Conservation (phyloP, 2,113 vertebrate genomes). For the Heptranchias perlo region DNA sequence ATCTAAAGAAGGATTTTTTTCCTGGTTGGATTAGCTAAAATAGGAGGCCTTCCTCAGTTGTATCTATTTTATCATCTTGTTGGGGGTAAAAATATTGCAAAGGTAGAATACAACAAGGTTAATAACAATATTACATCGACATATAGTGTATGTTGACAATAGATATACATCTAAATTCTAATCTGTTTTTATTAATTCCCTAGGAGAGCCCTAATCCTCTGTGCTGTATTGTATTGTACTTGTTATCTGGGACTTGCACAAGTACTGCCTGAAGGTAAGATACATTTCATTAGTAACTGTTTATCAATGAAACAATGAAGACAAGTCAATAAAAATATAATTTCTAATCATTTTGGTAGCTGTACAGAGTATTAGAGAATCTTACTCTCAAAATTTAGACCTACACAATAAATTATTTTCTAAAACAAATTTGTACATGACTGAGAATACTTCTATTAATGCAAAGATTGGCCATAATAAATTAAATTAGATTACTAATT, state of each 20-base stretch:
- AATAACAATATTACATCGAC: neutral
- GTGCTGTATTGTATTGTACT: constrained; percentile 77
- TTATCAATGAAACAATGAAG: neutral
- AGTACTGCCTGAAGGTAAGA: constrained; percentile 88
- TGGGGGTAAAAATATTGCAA: neutral
- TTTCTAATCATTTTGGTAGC: neutral
- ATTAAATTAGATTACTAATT: neutral
- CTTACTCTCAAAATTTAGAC: neutral
- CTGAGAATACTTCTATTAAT: neutral
- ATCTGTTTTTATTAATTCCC: constrained; percentile 50
- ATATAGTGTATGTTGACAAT: neutral
- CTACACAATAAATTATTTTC: neutral
- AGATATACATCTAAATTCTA: constrained; percentile 27
- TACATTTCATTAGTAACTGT: neutral
- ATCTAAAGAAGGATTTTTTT: neutral
- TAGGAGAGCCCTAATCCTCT: constrained; percentile 88
- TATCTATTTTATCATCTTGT: neutral
- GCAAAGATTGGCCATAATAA: neutral
- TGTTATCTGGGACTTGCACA: constrained; percentile 85
- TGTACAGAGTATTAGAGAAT: neutral
- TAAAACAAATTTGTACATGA: neutral
- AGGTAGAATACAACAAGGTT: neutral
- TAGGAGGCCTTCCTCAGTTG: neutral
- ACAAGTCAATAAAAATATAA: neutral
- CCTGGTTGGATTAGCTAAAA: neutral